Percentiles rank a stretch among this genome's conserved stretches.
Evolutionary conservation across 1,140 invertebrate species (phyloP).

Genomic region (Tachypleus tridentatus): DNA sequence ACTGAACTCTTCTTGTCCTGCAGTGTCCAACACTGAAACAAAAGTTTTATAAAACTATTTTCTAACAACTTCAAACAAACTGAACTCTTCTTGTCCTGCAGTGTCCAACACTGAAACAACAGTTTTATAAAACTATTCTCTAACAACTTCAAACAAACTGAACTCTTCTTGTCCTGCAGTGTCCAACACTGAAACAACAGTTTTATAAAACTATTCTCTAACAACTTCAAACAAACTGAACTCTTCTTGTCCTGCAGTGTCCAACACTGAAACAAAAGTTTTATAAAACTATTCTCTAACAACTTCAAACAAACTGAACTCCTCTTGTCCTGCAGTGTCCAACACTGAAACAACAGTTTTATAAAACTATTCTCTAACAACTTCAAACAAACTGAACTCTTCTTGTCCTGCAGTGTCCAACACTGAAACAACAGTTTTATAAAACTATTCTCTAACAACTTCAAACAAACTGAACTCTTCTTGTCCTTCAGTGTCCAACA

Average conservation of each 20-base stretch:
- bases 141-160: conserved; percentile 39
- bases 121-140: no score
- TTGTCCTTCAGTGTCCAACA: conserved; percentile 93
- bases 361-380: no score
- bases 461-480: conserved; percentile 83
- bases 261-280: conserved; percentile 52
- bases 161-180: conserved; percentile 98
- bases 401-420: conserved; percentile 96
- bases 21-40: conserved; percentile 77
- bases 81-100: conserved; percentile 95
- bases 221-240: conserved; percentile 52
- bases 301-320: conserved; percentile 60
- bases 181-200: conserved; percentile 59
- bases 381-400: conserved; percentile 68
- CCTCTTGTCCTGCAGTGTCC: conserved; percentile 95
- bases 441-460: no score
- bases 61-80: conserved; percentile 30
- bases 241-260: conserved; percentile 96
- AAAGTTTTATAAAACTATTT: no score
- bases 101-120: conserved; percentile 71
- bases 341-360: conserved; percentile 48
- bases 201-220: no score
- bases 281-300: no score
- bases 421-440: conserved; percentile 42
- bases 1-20: conserved; percentile 95